Percentiles rank a stretch among this genome's conserved stretches.
Evolutionary conservation across 1,140 invertebrate genomes (phyloP).

Genomic region (Leptopilina boulardi): DNA sequence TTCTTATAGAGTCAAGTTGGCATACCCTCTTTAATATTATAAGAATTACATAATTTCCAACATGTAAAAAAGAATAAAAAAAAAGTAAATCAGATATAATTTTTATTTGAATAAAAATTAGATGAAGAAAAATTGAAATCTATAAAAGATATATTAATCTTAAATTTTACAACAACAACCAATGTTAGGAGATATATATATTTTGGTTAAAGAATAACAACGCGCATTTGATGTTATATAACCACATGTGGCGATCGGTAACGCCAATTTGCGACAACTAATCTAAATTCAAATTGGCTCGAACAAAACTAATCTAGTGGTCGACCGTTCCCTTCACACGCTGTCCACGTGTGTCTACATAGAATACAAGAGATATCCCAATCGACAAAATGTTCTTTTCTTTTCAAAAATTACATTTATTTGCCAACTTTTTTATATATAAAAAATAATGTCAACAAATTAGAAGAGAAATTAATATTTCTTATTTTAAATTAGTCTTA

Average conservation of each 20-base stretch:
- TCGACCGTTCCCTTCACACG: slow-evolving; percentile 50
- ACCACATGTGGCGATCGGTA: slow-evolving; percentile 62
- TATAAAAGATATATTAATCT: too few species aligned
- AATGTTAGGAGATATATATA: neutral
- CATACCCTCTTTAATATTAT: too few species aligned
- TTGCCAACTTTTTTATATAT: neutral
- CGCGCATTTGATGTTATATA: slow-evolving; percentile 40
- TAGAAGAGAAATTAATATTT: slow-evolving; percentile 34
- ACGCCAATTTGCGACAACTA: slow-evolving; percentile 73
- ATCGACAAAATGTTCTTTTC: slow-evolving; percentile 34
- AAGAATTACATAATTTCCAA: too few species aligned
- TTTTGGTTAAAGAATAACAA: slow-evolving; percentile 40
- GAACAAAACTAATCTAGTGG: slow-evolving; percentile 74
- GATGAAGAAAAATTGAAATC: too few species aligned
- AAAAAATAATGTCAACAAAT: neutral
- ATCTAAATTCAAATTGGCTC: slow-evolving; percentile 76
- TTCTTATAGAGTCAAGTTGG: too few species aligned
- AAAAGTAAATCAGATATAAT: too few species aligned
- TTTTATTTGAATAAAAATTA: too few species aligned
- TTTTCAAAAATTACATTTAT: slow-evolving; percentile 33
- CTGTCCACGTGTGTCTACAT: slow-evolving; percentile 35
- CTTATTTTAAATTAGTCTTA: too few species aligned
- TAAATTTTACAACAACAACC: too few species aligned
- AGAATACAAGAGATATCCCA: too few species aligned
- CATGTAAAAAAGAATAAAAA: too few species aligned